phyloP scores from a whole-genome alignment of 2,797 vertebrate species.

The Halcyon smyrnensis region DNA sequence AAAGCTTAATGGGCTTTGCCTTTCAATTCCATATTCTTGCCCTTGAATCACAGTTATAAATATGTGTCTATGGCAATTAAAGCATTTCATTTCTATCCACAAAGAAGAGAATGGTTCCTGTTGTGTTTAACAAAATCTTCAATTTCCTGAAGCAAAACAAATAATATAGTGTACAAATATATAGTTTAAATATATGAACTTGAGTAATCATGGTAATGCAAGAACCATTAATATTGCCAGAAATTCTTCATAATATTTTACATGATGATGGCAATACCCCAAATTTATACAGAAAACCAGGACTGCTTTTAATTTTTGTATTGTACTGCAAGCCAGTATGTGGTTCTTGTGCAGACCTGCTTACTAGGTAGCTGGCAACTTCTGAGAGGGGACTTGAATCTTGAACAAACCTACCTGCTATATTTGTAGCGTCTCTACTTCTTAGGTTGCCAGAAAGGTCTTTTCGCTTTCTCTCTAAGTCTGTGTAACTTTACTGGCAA shows the following conservation, averaged over 20 bases:
- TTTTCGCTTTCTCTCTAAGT: not conserved
- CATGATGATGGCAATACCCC: not conserved
- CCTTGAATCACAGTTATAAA: not conserved
- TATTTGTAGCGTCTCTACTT: not conserved
- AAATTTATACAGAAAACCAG: not conserved
- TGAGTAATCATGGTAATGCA: not conserved
- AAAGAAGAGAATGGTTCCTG: not conserved
- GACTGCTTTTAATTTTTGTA: not conserved
- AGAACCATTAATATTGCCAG: not conserved
- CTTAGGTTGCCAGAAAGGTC: not conserved
- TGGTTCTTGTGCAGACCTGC: not conserved
- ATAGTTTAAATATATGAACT: not conserved
- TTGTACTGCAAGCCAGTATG: not conserved
- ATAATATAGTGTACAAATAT: not conserved
- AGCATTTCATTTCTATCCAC: not conserved
- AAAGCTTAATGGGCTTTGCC: not conserved
- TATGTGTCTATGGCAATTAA: not conserved
- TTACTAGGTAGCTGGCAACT: not conserved
- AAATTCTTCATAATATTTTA: not conserved
- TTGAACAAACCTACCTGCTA: not conserved
- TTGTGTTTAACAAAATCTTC: not conserved
- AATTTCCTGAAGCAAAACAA: not conserved
- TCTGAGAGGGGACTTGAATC: not conserved
- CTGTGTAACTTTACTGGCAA: not conserved
- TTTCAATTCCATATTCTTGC: not conserved